A percentile compares a stretch with the other conserved stretches of the same genome.
Conservation (phyloP, 2,888 invertebrate genomes). For the Acanthosepion pharaonis region DNA sequence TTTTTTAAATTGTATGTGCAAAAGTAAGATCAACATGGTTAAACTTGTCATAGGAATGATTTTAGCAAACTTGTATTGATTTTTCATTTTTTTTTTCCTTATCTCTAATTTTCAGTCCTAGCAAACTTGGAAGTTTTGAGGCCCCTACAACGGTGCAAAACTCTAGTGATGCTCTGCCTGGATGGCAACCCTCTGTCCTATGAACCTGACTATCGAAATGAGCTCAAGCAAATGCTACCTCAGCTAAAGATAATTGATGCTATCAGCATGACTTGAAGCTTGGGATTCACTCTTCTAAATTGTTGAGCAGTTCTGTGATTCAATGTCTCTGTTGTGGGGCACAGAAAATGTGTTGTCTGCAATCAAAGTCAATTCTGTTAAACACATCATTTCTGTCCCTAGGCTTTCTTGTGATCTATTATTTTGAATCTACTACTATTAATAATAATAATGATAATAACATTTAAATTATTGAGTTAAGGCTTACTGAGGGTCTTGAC, state of each 20-base stretch:
- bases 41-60: no score
- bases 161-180: slow-evolving; percentile 51
- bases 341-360: not conserved
- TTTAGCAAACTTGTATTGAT: not conserved
- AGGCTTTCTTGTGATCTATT: not conserved
- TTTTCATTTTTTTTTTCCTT: slow-evolving; percentile 8
- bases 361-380: not conserved
- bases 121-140: slow-evolving; percentile 49
- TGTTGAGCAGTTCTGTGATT: slow-evolving; percentile 9
- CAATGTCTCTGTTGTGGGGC: not conserved
- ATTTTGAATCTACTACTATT: not conserved
- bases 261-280: slow-evolving; percentile 2
- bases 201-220: slow-evolving; percentile 24
- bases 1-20: no score
- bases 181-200: slow-evolving; percentile 52
- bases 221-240: not conserved
- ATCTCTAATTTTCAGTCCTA: slow-evolving; percentile 48
- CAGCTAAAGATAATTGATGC: slow-evolving; percentile 35
- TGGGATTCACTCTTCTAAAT: not conserved
- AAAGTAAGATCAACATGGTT: no score
- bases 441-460: not conserved
- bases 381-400: not conserved
- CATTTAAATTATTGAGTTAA: not conserved
- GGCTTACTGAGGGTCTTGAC: not conserved
- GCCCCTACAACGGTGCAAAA: slow-evolving; percentile 50